Conservation (phyloP, 2,888 invertebrate species). For the Pachydiplax longipennis region DNA sequence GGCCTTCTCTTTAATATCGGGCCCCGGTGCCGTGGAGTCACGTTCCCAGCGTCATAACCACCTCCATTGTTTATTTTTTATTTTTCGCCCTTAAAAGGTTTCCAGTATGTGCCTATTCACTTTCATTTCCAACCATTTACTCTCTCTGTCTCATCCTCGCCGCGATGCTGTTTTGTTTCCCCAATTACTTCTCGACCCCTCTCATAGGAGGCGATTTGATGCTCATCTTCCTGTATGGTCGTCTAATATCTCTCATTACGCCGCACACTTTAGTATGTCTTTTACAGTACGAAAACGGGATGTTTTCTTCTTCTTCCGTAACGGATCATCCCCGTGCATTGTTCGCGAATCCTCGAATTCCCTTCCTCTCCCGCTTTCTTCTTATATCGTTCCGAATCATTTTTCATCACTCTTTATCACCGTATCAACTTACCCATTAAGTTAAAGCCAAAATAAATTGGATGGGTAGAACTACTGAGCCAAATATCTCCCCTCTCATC, state of each 20-base stretch:
- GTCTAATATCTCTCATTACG: background rate
- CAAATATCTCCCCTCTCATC: constrained; percentile 11
- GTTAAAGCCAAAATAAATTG: constrained; percentile 26
- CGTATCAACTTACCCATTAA: constrained; percentile 28
- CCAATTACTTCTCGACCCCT: background rate
- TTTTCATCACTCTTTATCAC: constrained; percentile 34
- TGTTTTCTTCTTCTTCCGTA: background rate
- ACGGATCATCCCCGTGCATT: too few species aligned
- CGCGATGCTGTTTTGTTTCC: too few species aligned
- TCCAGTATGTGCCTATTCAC: too few species aligned
- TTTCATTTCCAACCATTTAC: too few species aligned
- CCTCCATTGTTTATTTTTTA: background rate
- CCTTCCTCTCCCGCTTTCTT: background rate
- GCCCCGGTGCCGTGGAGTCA: background rate
- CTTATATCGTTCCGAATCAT: background rate
- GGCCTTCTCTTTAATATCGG: background rate
- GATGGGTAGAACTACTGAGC: background rate
- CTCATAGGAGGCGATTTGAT: background rate
- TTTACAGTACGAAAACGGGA: background rate
- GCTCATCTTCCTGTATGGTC: background rate
- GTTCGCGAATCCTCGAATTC: background rate
- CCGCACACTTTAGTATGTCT: background rate
- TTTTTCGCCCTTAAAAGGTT: background rate
- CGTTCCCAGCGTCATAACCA: background rate
- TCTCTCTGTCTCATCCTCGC: too few species aligned